Evolutionary conservation across 2,888 invertebrate species (phyloP).

Genomic region (Masnerella sp.): DNA sequence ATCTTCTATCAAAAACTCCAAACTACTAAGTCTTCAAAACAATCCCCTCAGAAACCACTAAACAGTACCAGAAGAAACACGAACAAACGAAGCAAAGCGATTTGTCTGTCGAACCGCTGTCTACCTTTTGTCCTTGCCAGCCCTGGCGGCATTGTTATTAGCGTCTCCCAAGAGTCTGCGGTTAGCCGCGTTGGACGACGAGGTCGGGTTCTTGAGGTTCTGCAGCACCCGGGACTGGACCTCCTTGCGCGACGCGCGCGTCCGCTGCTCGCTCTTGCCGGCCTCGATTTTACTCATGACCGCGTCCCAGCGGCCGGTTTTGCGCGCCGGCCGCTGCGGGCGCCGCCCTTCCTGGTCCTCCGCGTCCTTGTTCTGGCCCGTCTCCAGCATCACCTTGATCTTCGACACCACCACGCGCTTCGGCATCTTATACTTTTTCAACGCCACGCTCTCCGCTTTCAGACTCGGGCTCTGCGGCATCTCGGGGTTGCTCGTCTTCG

Average conservation of each 20-base stretch:
- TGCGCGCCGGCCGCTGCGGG: conserved; percentile 80
- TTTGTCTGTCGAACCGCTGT: no score
- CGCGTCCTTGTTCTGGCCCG: conserved; percentile 79
- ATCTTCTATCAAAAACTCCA: no score
- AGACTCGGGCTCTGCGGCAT: conserved; percentile 44
- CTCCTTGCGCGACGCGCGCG: conserved; percentile 87
- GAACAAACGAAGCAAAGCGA: no score
- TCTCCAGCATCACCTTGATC: conserved; percentile 85
- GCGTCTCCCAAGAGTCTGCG: conserved; percentile 68
- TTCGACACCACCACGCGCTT: conserved; percentile 88
- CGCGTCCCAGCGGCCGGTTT: conserved; percentile 87
- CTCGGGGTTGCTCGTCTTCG: conserved; percentile 23
- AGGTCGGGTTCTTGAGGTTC: conserved; percentile 66
- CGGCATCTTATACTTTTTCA: conserved; percentile 88
- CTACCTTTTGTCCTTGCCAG: conserved; percentile 70
- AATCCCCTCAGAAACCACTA: no score
- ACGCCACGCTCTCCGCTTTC: conserved; percentile 67
- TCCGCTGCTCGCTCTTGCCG: conserved; percentile 84
- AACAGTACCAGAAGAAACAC: no score
- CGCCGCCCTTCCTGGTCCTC: conserved; percentile 81
- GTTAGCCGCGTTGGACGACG: conserved; percentile 63
- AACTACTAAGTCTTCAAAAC: no score
- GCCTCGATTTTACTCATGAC: conserved; percentile 90
- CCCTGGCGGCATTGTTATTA: conserved; percentile 70
- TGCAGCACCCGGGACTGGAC: conserved; percentile 89